A percentile compares a stretch with the other conserved stretches of the same genome.
phyloP scores from a whole-genome alignment of 2,797 vertebrate genomes.

The Catostomus latipinnis region DNA sequence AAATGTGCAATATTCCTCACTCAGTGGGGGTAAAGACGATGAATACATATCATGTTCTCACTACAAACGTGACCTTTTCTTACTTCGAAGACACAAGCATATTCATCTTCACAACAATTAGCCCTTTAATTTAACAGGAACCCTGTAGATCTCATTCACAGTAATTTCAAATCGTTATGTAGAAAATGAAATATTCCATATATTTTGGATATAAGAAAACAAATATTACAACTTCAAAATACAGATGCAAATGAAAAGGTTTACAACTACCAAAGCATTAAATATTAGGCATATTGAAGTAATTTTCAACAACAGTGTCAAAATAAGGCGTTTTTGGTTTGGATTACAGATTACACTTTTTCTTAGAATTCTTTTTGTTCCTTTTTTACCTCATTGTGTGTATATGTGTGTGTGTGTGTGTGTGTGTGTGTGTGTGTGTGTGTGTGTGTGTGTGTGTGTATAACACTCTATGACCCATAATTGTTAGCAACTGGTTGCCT shows the following conservation, averaged over 20 bases:
- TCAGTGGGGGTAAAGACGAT: conserved; percentile 4
- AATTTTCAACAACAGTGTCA: conserved; percentile 45
- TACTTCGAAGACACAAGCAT: not conserved
- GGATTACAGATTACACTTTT: conserved; percentile 40
- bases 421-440: no score
- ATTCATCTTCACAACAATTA: not conserved
- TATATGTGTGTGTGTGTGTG: not conserved
- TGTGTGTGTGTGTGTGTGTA: not conserved
- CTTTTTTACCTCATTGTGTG: not conserved
- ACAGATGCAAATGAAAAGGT: not conserved
- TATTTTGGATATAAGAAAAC: not conserved
- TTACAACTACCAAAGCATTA: not conserved
- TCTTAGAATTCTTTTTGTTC: conserved; percentile 35
- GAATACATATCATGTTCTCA: conserved; percentile 10
- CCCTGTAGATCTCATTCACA: not conserved
- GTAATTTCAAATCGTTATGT: not conserved
- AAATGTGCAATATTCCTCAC: conserved; percentile 31
- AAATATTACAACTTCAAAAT: conserved; percentile 24
- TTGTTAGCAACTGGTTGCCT: conserved; percentile 58
- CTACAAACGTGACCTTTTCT: not conserved
- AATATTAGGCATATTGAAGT: conserved; percentile 32
- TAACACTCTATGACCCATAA: conserved; percentile 35
- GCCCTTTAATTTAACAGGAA: not conserved
- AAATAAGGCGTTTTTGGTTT: conserved; percentile 24
- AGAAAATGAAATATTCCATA: not conserved